A percentile compares a stretch with the other conserved stretches of the same genome.
Evolutionary conservation across 2,888 invertebrate species (phyloP).

Genomic region (Mesochorus sp.): DNA sequence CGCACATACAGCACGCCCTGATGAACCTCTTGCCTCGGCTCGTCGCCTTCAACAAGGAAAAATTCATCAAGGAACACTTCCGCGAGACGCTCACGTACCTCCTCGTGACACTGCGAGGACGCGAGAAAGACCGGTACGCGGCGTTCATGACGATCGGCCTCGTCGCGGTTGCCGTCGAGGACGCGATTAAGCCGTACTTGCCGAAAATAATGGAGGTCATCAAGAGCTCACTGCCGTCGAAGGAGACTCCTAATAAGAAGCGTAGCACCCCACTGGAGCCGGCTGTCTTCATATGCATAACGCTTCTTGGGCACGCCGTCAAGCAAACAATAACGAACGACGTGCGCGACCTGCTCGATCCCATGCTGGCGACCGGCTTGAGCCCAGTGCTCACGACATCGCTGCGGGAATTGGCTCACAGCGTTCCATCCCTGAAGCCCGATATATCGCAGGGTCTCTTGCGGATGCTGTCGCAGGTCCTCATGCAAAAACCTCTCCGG

Average conservation of each 20-base stretch:
- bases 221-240: conserved; percentile 89
- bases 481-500: conserved; percentile 93
- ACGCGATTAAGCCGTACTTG: conserved; percentile 90
- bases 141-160: conserved; percentile 96
- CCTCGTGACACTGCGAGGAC: conserved; percentile 88
- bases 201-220: conserved; percentile 93
- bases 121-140: conserved; percentile 92
- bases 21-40: conserved; percentile 94
- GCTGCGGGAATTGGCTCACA: conserved; percentile 93
- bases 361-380: conserved; percentile 96
- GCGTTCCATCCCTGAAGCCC: conserved; percentile 92
- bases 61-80: conserved; percentile 90
- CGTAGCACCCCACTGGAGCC: conserved; percentile 89
- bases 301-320: conserved; percentile 94
- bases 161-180: conserved; percentile 93
- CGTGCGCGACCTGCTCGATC: conserved; percentile 92
- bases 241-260: conserved; percentile 90
- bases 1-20: conserved; percentile 93
- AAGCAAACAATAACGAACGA: conserved; percentile 90
- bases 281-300: conserved; percentile 96
- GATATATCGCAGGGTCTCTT: conserved; percentile 97
- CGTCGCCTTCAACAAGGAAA: conserved; percentile 94
- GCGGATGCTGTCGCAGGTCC: conserved; percentile 92
- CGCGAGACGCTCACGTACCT: conserved; percentile 90
- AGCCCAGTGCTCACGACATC: conserved; percentile 95